These are phyloP conservation scores for Emydocephalus ijimae DNA, from an alignment of 2,113 vertebrate species.

Conservation along the genomic window DNA sequence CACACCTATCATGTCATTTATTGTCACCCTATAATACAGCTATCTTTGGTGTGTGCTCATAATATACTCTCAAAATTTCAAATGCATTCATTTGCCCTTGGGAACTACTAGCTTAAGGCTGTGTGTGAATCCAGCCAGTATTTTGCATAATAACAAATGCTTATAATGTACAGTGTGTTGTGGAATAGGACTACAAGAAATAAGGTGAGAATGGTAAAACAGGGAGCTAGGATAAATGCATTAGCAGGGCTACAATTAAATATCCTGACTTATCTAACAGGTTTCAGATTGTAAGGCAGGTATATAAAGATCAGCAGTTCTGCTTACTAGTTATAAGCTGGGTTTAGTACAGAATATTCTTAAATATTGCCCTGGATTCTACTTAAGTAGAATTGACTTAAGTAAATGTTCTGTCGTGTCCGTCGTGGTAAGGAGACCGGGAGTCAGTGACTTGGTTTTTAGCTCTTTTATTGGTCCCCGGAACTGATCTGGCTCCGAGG, in stretches of 20 bases:
- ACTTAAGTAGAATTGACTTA: not conserved
- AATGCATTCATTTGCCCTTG: not conserved
- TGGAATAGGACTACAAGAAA: not conserved
- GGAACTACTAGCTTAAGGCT: not conserved
- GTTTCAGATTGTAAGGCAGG: not conserved
- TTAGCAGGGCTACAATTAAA: not conserved
- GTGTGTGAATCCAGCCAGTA: not conserved
- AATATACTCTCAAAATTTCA: not conserved
- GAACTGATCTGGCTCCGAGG: too few relatives aligned
- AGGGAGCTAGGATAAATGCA: not conserved
- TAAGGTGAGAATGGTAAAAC: not conserved
- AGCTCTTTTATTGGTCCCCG: too few relatives aligned
- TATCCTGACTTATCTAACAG: not conserved
- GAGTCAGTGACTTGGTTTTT: too few relatives aligned
- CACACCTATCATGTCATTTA: not conserved
- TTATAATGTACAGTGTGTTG: not conserved
- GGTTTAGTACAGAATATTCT: not conserved
- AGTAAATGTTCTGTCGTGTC: not conserved
- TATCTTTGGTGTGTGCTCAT: not conserved
- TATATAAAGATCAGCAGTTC: not conserved
- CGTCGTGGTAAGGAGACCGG: too few relatives aligned
- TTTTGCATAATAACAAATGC: not conserved
- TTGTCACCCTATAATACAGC: not conserved
- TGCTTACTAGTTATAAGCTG: not conserved
- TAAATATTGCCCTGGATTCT: not conserved